phyloP scores from a whole-genome alignment of 2,888 invertebrate genomes.

The Lepidochitona cinerea region DNA sequence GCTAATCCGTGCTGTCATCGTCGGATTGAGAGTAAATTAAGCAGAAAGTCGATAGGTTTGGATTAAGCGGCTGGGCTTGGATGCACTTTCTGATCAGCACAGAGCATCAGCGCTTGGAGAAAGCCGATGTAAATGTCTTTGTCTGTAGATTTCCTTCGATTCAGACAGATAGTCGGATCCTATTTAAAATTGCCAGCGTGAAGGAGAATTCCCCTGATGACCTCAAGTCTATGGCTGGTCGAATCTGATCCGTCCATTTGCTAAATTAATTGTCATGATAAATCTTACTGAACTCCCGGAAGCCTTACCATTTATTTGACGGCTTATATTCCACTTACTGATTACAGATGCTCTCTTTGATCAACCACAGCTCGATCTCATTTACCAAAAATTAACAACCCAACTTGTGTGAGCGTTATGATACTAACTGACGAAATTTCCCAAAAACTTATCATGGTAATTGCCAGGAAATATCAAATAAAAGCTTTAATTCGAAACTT shows the following conservation, averaged over 20 bases:
- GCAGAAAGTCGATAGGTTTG: not conserved
- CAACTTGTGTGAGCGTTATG: no score
- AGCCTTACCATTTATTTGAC: not conserved
- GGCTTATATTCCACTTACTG: not conserved
- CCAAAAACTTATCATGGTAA: no score
- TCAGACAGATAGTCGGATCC: not conserved
- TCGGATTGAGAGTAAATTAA: not conserved
- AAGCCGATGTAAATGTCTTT: not conserved
- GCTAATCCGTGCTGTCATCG: not conserved
- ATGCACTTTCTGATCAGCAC: no score
- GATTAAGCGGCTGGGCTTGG: not conserved
- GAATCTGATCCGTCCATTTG: conserved; percentile 2
- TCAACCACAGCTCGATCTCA: no score
- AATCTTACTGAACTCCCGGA: not conserved
- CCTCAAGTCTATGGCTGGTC: not conserved
- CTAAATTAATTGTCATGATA: conserved; percentile 2
- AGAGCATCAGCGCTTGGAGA: no score
- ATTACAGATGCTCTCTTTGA: not conserved
- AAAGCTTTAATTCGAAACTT: no score
- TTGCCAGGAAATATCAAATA: no score
- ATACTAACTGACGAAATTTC: no score
- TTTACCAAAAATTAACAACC: no score
- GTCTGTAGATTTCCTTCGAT: not conserved
- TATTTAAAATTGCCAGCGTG: not conserved
- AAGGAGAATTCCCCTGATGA: not conserved